A percentile compares a stretch with the other conserved stretches of the same genome.
Conservation (phyloP, 1,140 invertebrate genomes). For the Phymorhynchus buccinoides region DNA sequence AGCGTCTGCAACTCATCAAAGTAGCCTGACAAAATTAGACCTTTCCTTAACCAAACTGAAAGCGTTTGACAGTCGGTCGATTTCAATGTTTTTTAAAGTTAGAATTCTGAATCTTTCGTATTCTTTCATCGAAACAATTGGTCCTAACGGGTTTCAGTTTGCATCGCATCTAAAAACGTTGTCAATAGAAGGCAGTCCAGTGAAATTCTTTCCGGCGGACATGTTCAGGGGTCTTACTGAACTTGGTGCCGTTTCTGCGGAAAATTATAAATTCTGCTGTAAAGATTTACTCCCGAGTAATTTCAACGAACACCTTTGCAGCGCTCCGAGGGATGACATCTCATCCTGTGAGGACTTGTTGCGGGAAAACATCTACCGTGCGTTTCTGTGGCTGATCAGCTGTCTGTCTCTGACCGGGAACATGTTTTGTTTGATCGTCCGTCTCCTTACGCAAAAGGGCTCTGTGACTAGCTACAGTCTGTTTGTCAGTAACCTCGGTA, state of each 20-base stretch:
- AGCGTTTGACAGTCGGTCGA: background rate
- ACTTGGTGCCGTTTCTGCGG: background rate
- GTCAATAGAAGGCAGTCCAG: background rate
- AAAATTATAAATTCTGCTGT: background rate
- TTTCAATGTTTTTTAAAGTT: conserved; percentile 24
- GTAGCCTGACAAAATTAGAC: background rate
- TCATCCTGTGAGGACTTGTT: background rate
- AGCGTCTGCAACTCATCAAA: too few relatives aligned
- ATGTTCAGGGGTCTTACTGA: background rate
- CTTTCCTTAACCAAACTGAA: background rate
- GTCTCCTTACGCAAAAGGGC: background rate
- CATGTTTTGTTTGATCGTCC: background rate
- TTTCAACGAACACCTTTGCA: background rate
- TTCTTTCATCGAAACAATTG: background rate
- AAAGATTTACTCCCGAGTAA: background rate
- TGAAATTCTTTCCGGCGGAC: background rate
- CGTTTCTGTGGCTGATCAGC: background rate
- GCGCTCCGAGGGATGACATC: background rate
- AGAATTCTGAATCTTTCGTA: background rate
- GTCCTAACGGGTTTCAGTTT: background rate
- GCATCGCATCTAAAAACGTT: background rate
- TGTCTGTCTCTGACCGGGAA: background rate
- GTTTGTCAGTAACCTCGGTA: background rate
- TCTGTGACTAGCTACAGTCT: background rate
- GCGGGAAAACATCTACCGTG: background rate